Conservation (phyloP, 2,888 invertebrate species). For the Andrena chrysosceles region DNA sequence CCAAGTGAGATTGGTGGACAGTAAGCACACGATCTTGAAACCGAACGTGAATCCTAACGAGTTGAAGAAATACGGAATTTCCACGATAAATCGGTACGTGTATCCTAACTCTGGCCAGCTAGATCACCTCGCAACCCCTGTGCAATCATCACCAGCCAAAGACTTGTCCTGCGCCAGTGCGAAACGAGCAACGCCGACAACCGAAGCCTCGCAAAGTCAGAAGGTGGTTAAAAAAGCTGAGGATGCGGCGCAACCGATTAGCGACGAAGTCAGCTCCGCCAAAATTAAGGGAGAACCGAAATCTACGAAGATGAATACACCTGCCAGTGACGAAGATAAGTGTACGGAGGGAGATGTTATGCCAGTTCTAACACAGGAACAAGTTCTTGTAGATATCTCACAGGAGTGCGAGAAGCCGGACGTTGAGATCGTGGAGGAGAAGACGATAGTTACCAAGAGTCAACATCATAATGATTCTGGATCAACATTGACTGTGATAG, state of each 20-base stretch:
- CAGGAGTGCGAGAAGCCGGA: constrained; percentile 28
- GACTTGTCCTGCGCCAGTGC: not conserved
- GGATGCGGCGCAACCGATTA: not conserved
- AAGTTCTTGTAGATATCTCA: not conserved
- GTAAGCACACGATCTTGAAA: constrained; percentile 75
- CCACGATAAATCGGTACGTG: constrained; percentile 64
- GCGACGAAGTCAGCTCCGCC: not conserved
- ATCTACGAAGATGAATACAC: not conserved
- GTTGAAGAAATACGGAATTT: constrained; percentile 73
- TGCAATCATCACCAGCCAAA: constrained; percentile 29
- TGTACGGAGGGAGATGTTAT: not conserved
- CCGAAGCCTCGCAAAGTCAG: not conserved
- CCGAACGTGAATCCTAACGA: constrained; percentile 64
- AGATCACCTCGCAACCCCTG: not conserved
- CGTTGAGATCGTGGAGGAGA: constrained; percentile 55
- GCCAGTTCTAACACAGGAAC: constrained; percentile 22
- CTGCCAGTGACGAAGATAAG: not conserved
- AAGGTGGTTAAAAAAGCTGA: constrained; percentile 3
- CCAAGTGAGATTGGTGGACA: constrained; percentile 77
- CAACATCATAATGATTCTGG: constrained; percentile 33
- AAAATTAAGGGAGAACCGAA: not conserved
- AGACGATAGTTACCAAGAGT: constrained; percentile 30
- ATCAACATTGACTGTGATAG: constrained; percentile 35
- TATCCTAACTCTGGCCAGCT: not conserved
- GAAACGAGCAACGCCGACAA: not conserved